phyloP scores from a whole-genome alignment of 2,797 vertebrate species.

The Tinamus major region DNA sequence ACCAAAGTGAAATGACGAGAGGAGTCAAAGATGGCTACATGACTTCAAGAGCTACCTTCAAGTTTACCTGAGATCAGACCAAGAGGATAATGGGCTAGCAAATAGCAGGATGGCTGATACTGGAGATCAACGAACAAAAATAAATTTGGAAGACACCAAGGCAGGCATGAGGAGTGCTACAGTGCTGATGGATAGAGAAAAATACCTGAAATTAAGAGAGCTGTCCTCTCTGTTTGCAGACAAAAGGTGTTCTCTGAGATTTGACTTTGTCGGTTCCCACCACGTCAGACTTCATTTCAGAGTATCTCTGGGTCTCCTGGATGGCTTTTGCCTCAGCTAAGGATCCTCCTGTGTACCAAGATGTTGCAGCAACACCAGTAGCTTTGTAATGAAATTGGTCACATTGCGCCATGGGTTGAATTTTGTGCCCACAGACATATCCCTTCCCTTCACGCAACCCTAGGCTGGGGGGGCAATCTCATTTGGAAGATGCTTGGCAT shows the following conservation, averaged over 20 bases:
- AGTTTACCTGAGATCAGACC: background rate
- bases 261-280: background rate
- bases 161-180: background rate
- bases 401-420: background rate
- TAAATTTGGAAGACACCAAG: background rate
- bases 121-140: too few relatives aligned
- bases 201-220: background rate
- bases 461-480: background rate
- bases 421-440: background rate
- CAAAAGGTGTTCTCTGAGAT: background rate
- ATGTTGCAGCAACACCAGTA: background rate
- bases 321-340: background rate
- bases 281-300: background rate
- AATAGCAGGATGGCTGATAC: background rate
- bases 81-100: background rate
- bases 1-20: background rate
- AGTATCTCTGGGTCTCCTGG: background rate
- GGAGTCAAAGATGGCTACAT: background rate
- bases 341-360: background rate
- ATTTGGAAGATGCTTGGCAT: background rate
- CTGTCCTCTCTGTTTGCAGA: background rate
- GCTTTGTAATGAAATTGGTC: background rate
- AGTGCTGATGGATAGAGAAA: background rate
- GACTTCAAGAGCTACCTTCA: background rate
- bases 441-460: background rate